Evolutionary conservation across 2,113 vertebrate species (phyloP), one percentile per base, ranked within the genome.

Genomic region (Epinephelus lanceolatus): DNA sequence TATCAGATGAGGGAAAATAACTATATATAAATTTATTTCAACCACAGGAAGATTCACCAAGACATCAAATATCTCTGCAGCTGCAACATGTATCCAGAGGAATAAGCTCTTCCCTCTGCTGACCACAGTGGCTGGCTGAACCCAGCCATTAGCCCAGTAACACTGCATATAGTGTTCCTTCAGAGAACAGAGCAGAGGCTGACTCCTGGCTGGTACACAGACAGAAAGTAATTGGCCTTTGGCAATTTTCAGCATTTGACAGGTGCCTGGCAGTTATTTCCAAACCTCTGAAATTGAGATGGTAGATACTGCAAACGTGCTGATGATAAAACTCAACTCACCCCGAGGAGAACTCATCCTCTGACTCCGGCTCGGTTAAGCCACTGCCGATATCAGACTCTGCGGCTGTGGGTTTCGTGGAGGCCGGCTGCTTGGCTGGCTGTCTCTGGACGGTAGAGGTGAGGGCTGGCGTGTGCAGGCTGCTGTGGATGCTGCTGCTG

Each of bases 401-500:
- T 15, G 62, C 0, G 18, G 55, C 37, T 23, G 6, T 57, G 63
- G 33, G 37, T 10, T 69, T 78, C 6, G 21, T 45, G 67, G 74
- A 13, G 71, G 53, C 15, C 18, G 10, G 25, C 15, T 9, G 45
- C 13, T 62, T 76, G 37, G 17, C 6, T 1, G 86, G 76, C 27
- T 70, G 72, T 76, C 83, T 95, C 89, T 94, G 84, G 6, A 83
- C 63, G 0, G 97, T 97, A 45, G 97, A 97, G 14, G 95, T 96
- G 57, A 95, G 78, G 5, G 91, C 90, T 0, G 94, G 94, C 6
- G 82, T 90, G 63, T 53, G 65, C 69, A 94, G 61, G 51, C 33
- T 86, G 71, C 66, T 88, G 40, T 51, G 73, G 65, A 94, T 47
- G 8, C 78, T 90, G 73, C 72, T 83, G 78, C 91, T 95, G 42